Conservation (phyloP, 2,113 vertebrate species). For the Sphyrna mokarran region DNA sequence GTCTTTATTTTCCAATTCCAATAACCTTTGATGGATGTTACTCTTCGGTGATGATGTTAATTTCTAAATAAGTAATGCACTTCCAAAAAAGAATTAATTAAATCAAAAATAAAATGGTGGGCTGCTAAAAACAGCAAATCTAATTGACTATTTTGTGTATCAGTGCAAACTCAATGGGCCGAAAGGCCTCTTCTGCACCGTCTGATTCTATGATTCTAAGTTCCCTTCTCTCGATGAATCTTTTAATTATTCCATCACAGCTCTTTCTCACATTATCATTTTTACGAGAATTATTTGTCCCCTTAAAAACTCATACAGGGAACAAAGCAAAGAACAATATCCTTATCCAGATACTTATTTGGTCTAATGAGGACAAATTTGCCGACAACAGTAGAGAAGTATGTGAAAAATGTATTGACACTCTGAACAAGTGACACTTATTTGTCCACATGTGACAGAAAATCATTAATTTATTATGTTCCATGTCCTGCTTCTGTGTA, state of each 20-base stretch:
- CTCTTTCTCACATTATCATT: not conserved
- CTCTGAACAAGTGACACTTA: not conserved
- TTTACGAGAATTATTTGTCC: not conserved
- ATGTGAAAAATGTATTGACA: not conserved
- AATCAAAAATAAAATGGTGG: not conserved
- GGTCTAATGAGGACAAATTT: not conserved
- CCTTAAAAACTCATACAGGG: not conserved
- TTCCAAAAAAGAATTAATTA: not conserved
- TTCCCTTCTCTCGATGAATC: not conserved
- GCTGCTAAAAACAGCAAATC: not conserved
- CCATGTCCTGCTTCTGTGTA: not conserved
- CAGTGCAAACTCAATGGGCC: too few relatives aligned
- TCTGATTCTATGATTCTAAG: too few relatives aligned
- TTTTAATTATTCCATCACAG: not conserved
- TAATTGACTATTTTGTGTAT: not conserved
- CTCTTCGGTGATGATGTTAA: not conserved
- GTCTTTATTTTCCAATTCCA: not conserved
- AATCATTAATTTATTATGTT: conserved; percentile 26
- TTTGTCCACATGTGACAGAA: conserved; percentile 10
- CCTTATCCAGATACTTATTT: not conserved
- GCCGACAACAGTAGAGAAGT: not conserved
- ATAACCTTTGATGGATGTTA: not conserved
- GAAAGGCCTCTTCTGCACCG: too few relatives aligned
- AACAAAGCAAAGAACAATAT: not conserved
- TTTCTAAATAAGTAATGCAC: not conserved